Evolutionary conservation across 1,140 invertebrate genomes (phyloP).

Genomic region (Agraylea sexmaculata): DNA sequence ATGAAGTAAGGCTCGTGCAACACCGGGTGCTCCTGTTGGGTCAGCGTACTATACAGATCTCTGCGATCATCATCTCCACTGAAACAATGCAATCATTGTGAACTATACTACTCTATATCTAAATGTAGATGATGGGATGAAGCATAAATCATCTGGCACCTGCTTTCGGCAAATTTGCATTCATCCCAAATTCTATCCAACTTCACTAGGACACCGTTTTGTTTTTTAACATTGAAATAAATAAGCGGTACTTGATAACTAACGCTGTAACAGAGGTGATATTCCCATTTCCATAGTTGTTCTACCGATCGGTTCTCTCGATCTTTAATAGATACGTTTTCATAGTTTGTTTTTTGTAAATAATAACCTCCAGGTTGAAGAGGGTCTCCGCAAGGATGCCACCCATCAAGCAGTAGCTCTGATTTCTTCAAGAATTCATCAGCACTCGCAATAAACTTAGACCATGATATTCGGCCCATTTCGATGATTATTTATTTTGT

Average conservation of each 20-base stretch:
- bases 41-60: conserved; percentile 15
- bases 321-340: background rate
- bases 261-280: conserved; percentile 17
- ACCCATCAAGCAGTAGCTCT: background rate
- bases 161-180: conserved; percentile 9
- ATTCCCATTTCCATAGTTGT: conserved; percentile 15
- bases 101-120: background rate
- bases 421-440: background rate
- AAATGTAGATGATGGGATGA: background rate
- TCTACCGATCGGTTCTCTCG: background rate
- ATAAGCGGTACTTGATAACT: conserved; percentile 18
- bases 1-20: conserved; percentile 15
- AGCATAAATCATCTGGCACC: background rate
- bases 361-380: background rate
- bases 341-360: background rate
- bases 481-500: too few species aligned
- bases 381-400: background rate
- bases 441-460: background rate
- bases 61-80: conserved; percentile 6
- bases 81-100: conserved; percentile 2
- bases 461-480: background rate
- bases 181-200: conserved; percentile 16
- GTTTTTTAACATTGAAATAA: conserved; percentile 19
- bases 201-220: conserved; percentile 10
- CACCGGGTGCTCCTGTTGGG: conserved; percentile 20